A percentile compares a stretch with the other conserved stretches of the same genome.
These are phyloP conservation scores for Tenthredo amoena DNA, from an alignment of 2,888 invertebrate genomes.

Conservation along the genomic window DNA sequence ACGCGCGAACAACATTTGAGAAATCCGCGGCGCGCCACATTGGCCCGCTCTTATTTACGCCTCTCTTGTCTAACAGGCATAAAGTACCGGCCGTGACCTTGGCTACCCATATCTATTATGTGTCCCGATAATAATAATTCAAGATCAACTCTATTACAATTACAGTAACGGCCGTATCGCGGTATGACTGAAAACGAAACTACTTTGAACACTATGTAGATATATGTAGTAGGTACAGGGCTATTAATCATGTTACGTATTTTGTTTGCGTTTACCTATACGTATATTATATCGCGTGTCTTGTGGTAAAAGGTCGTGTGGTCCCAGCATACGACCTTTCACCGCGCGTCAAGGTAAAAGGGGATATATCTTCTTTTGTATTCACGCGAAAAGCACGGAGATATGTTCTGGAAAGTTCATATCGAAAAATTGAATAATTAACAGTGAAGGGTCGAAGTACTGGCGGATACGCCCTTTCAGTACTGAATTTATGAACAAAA, in stretches of 20 bases:
- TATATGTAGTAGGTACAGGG: background rate
- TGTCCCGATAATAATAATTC: conserved; percentile 7
- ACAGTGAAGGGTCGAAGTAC: background rate
- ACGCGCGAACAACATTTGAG: background rate
- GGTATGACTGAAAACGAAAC: background rate
- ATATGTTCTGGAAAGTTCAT: background rate
- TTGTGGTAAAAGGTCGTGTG: background rate
- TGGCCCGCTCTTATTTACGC: background rate
- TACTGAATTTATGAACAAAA: background rate
- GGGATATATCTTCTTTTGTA: no score
- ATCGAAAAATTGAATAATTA: background rate
- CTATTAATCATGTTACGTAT: background rate
- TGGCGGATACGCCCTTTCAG: background rate
- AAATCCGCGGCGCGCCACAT: background rate
- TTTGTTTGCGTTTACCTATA: background rate
- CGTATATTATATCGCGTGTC: background rate
- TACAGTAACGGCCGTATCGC: background rate
- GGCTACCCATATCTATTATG: background rate
- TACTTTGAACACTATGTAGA: background rate
- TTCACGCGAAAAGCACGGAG: no score
- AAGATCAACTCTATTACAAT: background rate
- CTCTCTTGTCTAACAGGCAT: background rate
- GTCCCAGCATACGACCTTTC: background rate
- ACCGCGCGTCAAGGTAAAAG: no score
- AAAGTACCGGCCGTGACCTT: conserved; percentile 24